Conservation (phyloP, 2,888 invertebrate species). For the Calephelis perditalis region DNA sequence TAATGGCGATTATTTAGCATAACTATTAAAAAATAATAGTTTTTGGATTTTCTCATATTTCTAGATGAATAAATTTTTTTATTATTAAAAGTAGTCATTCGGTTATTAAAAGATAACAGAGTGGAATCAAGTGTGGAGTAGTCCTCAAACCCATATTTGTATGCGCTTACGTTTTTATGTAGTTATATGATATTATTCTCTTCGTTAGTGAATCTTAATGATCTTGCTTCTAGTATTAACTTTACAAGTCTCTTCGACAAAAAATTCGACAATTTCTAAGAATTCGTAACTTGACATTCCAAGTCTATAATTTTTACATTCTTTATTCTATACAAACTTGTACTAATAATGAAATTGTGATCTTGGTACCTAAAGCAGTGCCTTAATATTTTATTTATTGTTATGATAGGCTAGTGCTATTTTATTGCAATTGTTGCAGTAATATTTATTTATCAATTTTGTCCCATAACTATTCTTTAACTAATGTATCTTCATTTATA, state of each 20-base stretch:
- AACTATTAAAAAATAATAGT: too few relatives aligned
- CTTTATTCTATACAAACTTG: conserved; percentile 40
- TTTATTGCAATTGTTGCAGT: conserved; percentile 66
- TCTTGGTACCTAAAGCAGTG: conserved; percentile 72
- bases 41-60: too few relatives aligned
- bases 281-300: conserved; percentile 65
- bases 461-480: conserved; percentile 29
- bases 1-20: too few relatives aligned
- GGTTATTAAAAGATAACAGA: not conserved
- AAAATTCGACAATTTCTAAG: conserved; percentile 38
- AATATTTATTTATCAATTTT: conserved; percentile 53
- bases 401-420: conserved; percentile 69
- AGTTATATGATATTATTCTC: conserved; percentile 58
- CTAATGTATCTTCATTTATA: conserved; percentile 34
- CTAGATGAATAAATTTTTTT: too few relatives aligned
- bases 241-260: conserved; percentile 42
- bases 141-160: conserved; percentile 42
- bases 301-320: conserved; percentile 53
- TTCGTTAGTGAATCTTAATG: conserved; percentile 55
- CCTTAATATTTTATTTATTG: conserved; percentile 77
- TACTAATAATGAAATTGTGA: conserved; percentile 65
- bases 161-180: conserved; percentile 74
- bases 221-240: conserved; percentile 36
- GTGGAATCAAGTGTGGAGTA: not conserved
- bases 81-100: too few relatives aligned